Evolutionary conservation across 2,797 vertebrate genomes (phyloP), one percentile per base, ranked within the genome.

Genomic region (Aulostomus chinensis): DNA sequence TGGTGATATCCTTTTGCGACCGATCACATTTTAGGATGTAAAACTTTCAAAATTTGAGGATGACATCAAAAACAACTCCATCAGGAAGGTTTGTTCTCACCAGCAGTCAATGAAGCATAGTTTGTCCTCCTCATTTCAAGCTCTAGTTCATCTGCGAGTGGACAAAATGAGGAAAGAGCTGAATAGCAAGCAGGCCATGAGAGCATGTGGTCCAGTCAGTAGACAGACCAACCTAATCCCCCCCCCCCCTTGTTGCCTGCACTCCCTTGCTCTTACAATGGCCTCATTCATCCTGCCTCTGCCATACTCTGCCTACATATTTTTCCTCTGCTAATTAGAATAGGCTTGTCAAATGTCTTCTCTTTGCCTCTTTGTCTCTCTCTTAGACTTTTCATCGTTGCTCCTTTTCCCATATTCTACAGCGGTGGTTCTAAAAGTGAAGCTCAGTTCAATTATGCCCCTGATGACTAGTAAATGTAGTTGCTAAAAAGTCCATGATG

Each of bases 261-360:
- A 36, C 76, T 76, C 78, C 77, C 62, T 66, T 41, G 39, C 59
- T 59, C 70, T 81, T 63, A 93, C 90, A 93, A 91, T 89, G 80
- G 87, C 74, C 63, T 87, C 85, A 91, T 93, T 93, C 91, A 91
- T 90, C 66, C 73, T 57, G 69, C 73, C 67, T 68, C 79, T 80
- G 73, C 84, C 81, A 84, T 86, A 84, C 85, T 87, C 87, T 83
- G 84, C 83, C 85, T 87, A 87, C 88, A 89, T 89, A 89, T 87
- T 86, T 89, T 70, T 81, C 74, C 76, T 85, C 86, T 88, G 86
- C 85, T 91, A 88, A 91, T 91, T 88, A 89, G 86, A 79, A 84
- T 82, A 88, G 87, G 80, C 86, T 81, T 85, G 84, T 86, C 83
- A 81, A 80, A 88, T 70, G 77, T 84, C 72, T 48, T 59, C 76